Evolutionary conservation across 2,113 vertebrate species (phyloP), one percentile per base, ranked within the genome.

Genomic region (Megaleporinus macrocephalus): DNA sequence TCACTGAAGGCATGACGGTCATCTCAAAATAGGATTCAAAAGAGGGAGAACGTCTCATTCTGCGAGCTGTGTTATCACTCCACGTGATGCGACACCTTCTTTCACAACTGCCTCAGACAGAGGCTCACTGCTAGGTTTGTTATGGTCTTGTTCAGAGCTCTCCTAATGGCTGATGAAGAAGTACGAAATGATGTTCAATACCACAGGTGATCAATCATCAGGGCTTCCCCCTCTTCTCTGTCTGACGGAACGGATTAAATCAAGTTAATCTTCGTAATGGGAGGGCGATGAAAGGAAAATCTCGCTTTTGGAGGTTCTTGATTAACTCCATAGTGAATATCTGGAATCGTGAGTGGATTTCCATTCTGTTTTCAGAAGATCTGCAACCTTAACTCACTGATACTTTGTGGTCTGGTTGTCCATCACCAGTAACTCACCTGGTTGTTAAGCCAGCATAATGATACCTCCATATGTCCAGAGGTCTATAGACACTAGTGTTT

Each of bases 251-350:
- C 26, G 26, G 29, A 68, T 68, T 30, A 66, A 20, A 33, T 30
- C 30, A 41, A 68, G 22, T 41, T 44, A 70, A 70, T 70, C 66
- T 70, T 70, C 66, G 14, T 44, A 53, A 78, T 24, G 44, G 49
- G 62, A 55, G 14, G 2, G 44, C 5, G 76, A 33, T 24, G 62
- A 53, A 20, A 68, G 20, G 44, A 11, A 53, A 53, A 53, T 30
- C 20, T n/a, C 36, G 0, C 22, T 27, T 77, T n/a, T 66, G 76
- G 18, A 14, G 15, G 26, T 11, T 26, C 27, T 49, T 51, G 61
- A 77, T 51, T 51, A 22, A 63, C n/a, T n/a, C n/a, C n/a, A n/a
- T n/a, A n/a, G n/a, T n/a, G n/a, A n/a, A n/a, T n/a, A n/a, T n/a
- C n/a, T n/a, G n/a, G n/a, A n/a, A 22, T 70, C 65, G 10, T 74